Conservation (phyloP, 2,113 vertebrate genomes). For the Pseudorectes ferrugineus region DNA sequence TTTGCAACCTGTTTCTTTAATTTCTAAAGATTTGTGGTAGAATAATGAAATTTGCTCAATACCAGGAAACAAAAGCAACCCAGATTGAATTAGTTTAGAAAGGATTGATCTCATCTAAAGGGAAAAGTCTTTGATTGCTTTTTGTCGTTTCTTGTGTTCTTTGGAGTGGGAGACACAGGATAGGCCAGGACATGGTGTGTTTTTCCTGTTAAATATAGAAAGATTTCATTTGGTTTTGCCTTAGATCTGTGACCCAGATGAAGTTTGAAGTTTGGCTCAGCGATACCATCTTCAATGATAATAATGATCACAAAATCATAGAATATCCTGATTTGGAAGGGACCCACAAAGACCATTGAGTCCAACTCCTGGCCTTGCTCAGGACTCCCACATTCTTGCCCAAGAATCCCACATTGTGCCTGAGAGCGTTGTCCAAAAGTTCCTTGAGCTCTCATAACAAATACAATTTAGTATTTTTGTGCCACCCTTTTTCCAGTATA, state of each 20-base stretch:
- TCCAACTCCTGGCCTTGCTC: background rate
- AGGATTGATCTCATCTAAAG: accelerated
- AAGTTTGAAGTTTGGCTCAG: background rate
- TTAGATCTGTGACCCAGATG: background rate
- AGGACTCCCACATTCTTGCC: background rate
- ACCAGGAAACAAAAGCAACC: background rate
- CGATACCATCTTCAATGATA: background rate
- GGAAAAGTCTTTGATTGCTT: background rate
- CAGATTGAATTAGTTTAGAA: background rate
- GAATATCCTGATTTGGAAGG: background rate
- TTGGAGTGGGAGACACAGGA: background rate
- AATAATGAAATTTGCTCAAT: background rate
- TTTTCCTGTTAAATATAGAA: background rate
- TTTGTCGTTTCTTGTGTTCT: accelerated
- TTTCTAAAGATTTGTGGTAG: background rate
- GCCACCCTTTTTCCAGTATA: background rate
- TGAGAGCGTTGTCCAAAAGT: background rate
- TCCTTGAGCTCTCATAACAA: background rate
- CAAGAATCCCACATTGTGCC: background rate
- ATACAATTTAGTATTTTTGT: background rate
- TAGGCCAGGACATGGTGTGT: background rate
- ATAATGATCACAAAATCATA: background rate
- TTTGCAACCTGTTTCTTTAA: background rate
- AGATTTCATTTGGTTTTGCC: background rate
- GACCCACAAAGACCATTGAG: background rate